These are phyloP conservation scores for Mastacembelus armatus DNA, from an alignment of 2,797 vertebrate species.

Conservation along the genomic window DNA sequence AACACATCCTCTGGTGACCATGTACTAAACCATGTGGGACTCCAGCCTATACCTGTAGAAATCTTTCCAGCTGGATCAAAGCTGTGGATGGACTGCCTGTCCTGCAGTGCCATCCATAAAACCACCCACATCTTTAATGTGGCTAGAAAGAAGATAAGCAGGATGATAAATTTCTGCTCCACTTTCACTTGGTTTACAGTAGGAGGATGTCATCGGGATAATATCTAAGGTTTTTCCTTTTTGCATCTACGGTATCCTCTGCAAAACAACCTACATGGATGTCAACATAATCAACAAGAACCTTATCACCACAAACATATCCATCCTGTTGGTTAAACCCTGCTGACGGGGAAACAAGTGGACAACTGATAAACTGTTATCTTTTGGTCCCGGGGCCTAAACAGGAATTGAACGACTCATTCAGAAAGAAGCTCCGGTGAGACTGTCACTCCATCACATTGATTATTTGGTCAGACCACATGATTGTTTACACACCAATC, in stretches of 20 bases:
- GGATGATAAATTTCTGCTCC: too few species aligned
- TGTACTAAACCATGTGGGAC: too few species aligned
- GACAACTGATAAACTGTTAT: conserved; percentile 10
- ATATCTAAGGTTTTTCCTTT: too few species aligned
- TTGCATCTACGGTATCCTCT: neutral
- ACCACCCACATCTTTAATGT: too few species aligned
- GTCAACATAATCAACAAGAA: neutral
- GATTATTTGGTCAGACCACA: conserved; percentile 60
- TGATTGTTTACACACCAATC: conserved; percentile 68
- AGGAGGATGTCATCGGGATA: too few species aligned
- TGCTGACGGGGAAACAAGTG: neutral
- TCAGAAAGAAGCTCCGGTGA: conserved; percentile 33
- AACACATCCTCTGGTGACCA: too few species aligned
- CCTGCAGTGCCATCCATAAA: too few species aligned
- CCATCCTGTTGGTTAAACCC: neutral
- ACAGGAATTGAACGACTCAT: conserved; percentile 17
- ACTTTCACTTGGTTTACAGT: too few species aligned
- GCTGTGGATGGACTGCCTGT: too few species aligned
- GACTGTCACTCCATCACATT: conserved; percentile 57
- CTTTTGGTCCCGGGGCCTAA: neutral
- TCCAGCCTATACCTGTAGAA: too few species aligned
- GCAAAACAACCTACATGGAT: neutral
- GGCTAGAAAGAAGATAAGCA: too few species aligned
- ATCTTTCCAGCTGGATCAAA: too few species aligned
- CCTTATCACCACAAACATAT: neutral